Percentiles rank a stretch among this genome's conserved stretches.
Evolutionary conservation across 1,140 invertebrate species (phyloP).

Genomic region (Drosophila paulistorum): DNA sequence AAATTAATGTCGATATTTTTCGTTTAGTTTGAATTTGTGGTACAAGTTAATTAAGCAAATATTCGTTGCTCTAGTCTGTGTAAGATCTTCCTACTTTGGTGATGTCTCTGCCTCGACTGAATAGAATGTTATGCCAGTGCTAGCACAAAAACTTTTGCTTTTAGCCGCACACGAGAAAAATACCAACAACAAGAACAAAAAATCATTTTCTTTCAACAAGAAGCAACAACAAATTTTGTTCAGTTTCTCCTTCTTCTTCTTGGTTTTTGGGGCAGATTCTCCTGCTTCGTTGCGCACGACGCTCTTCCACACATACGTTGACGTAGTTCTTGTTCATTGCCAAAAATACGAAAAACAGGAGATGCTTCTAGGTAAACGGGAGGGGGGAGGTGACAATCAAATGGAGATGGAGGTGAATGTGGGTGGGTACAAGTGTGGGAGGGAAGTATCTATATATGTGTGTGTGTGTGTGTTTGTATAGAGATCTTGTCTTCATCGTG

Average conservation of each 20-base stretch:
- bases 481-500: constrained; percentile 52
- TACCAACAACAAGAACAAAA: constrained; percentile 13
- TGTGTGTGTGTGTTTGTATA: constrained; percentile 34
- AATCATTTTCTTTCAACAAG: constrained; percentile 22
- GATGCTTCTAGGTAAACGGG: background rate
- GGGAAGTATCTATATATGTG: constrained; percentile 19
- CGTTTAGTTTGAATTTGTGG: no score
- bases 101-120: constrained; percentile 80
- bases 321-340: constrained; percentile 80
- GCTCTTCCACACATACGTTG: constrained; percentile 72
- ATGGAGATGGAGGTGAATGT: constrained; percentile 7
- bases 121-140: constrained; percentile 81
- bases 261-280: constrained; percentile 43
- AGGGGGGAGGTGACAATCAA: background rate
- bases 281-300: constrained; percentile 73
- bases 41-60: background rate
- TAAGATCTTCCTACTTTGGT: constrained; percentile 56
- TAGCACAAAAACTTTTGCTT: constrained; percentile 77
- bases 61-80: background rate
- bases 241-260: constrained; percentile 49
- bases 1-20: background rate
- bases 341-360: constrained; percentile 63
- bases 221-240: constrained; percentile 50
- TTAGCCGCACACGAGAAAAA: constrained; percentile 51
- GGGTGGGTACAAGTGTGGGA: constrained; percentile 20